These are phyloP conservation scores for Coturnix japonica DNA, from an alignment of 2,113 vertebrate genomes.

Conservation along the genomic window DNA sequence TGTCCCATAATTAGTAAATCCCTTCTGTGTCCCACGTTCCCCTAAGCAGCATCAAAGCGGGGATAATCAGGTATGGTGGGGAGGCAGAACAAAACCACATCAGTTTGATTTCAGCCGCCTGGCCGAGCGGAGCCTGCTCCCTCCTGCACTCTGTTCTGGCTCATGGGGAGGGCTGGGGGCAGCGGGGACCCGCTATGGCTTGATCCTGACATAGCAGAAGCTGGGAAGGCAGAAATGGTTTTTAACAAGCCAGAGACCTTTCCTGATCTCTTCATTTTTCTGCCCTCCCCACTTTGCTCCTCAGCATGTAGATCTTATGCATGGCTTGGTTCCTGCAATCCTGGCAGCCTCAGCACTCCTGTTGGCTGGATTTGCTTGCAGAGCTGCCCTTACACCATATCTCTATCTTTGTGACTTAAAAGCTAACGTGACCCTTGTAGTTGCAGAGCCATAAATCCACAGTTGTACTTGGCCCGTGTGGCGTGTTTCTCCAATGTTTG, in stretches of 20 bases:
- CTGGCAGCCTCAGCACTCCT: constrained; percentile 7
- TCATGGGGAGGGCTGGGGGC: neutral
- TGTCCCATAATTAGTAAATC: constrained; percentile 58
- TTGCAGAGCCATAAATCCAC: constrained; percentile 20
- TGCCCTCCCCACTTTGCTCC: neutral
- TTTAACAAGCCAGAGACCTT: neutral
- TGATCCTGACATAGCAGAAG: neutral
- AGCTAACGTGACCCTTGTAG: neutral
- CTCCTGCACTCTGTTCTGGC: neutral
- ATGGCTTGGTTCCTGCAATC: neutral
- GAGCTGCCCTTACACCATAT: neutral
- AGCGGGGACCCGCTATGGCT: neutral
- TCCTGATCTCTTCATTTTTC: neutral
- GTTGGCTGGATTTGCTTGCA: neutral
- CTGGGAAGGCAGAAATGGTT: neutral
- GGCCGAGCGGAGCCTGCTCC: constrained; percentile 11
- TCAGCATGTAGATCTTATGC: neutral
- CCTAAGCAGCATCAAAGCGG: constrained; percentile 47
- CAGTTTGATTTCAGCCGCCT: neutral
- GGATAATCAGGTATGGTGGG: constrained; percentile 57
- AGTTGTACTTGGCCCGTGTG: neutral
- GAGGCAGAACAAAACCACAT: constrained; percentile 11
- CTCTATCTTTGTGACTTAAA: neutral
- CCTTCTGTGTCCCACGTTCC: neutral
- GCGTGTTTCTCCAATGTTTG: neutral